Base-by-base conservation (phyloP, 2,888 invertebrate species). In the Scrobipalpa costella region DNA sequence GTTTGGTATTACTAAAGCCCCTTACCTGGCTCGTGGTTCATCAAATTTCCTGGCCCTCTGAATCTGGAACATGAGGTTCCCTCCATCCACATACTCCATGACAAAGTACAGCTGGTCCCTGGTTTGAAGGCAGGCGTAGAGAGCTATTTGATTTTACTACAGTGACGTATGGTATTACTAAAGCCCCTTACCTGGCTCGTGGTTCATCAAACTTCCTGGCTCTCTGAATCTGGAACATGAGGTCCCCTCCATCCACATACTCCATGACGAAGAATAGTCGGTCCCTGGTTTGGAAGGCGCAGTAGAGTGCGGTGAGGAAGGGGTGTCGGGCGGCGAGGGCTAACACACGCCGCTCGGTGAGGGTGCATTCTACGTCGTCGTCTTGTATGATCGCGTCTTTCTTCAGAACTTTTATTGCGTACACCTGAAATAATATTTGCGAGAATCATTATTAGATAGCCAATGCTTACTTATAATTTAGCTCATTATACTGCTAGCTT, bases 201-300 rank as follows among this genome's bases (percentile, higher is more conserved):
- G 97, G 95, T 88, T 99, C 99, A 87, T 99, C 99, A 91, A 99
- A 99, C 92, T 99, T 99, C 68, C 99, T 93, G 67, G 99, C 98
- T 79, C 98, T 94, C 92, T 99, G 99, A 75, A 99, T 99, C 94
- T 99, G 99, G 93, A 99, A 99, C 98, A 99, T 99, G 76, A 99
- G 93, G 92, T 98, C 99, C 74, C 99, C 99, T 73, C 99, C 99
- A 89, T 99, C 84, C 62, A 99, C 99, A 89, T 99, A 99, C 92
- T 99, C 99, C 99, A 99, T 99, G 71, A 99, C 98, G 92, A 99
- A 99, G 93, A 99, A 99, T 71, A 99, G 93, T 11, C 98, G 95
- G 85, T 98, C 98, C 89, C 95, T 94, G 64, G 99, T 99, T 92
- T 99, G 99, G 93, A 98, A 99, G 92, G 98, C 98, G 81, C 96